These are phyloP conservation scores for Hydrophis major DNA, from an alignment of 2,797 vertebrate genomes.

Conservation along the genomic window DNA sequence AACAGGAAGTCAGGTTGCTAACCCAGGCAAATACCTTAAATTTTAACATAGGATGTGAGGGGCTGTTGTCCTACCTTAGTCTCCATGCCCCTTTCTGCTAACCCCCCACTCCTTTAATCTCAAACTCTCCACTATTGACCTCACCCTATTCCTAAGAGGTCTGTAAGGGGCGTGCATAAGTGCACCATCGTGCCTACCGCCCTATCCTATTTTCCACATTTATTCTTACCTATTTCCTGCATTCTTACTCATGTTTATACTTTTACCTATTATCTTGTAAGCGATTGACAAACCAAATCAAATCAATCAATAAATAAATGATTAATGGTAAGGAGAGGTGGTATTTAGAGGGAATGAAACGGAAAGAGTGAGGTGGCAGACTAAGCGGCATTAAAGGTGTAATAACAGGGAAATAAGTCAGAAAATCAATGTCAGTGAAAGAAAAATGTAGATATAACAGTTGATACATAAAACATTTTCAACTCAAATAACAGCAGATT, in stretches of 20 bases:
- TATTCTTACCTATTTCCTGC: no score
- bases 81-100: background rate
- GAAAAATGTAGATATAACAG: background rate
- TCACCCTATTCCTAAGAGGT: no score
- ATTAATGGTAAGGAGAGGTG: background rate
- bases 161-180: no score
- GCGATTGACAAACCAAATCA: no score
- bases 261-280: no score
- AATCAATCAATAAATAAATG: background rate
- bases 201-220: no score
- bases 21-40: background rate
- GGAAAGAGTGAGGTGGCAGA: background rate
- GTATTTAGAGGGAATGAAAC: background rate
- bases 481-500: background rate
- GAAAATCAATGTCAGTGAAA: background rate
- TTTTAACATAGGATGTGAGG: background rate
- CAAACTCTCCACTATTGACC: no score
- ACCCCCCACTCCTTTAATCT: no score
- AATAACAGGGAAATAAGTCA: background rate
- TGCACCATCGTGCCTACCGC: no score
- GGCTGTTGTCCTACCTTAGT: background rate
- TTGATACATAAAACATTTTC: background rate
- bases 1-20: background rate
- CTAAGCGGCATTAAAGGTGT: background rate
- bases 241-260: no score